Conservation (phyloP, 2,113 vertebrate species). For the Leptodactylus fuscus region DNA sequence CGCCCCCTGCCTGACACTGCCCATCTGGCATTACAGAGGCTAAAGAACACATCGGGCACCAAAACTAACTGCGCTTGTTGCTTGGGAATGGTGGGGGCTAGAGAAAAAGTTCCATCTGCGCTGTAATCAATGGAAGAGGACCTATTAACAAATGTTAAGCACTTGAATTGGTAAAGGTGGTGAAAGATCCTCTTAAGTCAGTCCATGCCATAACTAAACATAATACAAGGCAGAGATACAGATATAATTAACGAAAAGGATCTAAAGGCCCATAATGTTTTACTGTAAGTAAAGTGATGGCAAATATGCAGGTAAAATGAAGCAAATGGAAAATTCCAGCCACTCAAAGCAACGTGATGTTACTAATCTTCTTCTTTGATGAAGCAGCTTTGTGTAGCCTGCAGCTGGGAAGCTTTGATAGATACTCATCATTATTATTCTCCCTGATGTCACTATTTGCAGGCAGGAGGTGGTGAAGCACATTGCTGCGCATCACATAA, state of each 20-base stretch:
- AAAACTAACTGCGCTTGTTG: too few relatives aligned
- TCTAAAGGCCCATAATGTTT: background rate
- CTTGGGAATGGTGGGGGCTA: too few relatives aligned
- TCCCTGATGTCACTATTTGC: constrained; percentile 11
- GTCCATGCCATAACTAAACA: too few relatives aligned
- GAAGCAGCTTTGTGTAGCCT: constrained; percentile 18
- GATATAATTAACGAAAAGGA: background rate
- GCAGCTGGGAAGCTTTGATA: constrained; percentile 45
- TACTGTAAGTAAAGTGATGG: background rate
- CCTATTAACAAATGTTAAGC: too few relatives aligned
- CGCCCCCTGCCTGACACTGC: too few relatives aligned
- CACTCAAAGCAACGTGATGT: constrained; percentile 19
- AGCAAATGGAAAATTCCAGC: background rate
- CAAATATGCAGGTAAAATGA: background rate
- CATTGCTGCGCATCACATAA: constrained; percentile 34
- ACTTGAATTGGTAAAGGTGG: too few relatives aligned
- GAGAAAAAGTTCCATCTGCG: too few relatives aligned
- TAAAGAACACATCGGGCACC: too few relatives aligned
- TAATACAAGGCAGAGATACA: background rate
- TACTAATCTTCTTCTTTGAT: background rate
- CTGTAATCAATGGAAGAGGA: too few relatives aligned
- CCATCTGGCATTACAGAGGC: too few relatives aligned
- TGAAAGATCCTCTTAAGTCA: too few relatives aligned
- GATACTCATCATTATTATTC: constrained; percentile 33
- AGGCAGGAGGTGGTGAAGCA: constrained; percentile 32